Base-by-base conservation (phyloP, 2,888 invertebrate species). In the Phaedon cochleariae region DNA sequence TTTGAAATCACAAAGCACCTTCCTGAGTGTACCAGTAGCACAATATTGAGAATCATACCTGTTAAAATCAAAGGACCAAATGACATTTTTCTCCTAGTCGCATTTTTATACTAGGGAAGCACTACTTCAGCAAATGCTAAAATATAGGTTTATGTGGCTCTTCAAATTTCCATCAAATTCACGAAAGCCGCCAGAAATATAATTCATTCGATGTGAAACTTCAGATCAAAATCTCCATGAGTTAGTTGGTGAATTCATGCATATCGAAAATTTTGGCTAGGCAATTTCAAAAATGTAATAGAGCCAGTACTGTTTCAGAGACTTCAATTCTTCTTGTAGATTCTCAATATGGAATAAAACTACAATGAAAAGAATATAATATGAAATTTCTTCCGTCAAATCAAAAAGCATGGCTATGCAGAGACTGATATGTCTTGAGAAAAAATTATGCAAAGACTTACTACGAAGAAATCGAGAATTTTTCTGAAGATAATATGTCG, bases 341-440 rank as follows among this genome's bases (percentile, higher is more conserved):
- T 49, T 22, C 10, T 51, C 20, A 51, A 51, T 21, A 20, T n/a
- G 6, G 22, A 17, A 51, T 51, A 9, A 51, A 51, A 51, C 51
- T 51, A 21, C 51, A 20, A 21, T 51, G 51, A 51, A 51, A 51
- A 20, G 7, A 10, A n/a, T n/a, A 46, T 9, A 12, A 46, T 46
- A 9, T 46, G 46, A 46, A 12, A 46, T 12, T 9, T 15, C 15
- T 46, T 15, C 46, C 22, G 52, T 15, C n/a, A n/a, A n/a, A 9
- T 52, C 29, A 17, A 52, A 52, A 31, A 29, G 9, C 9, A 15
- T 52, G 29, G 52, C 52, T 6, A 51, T 51, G 51, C 51, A 22
- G 22, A 51, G 51, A 22, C 7, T 51, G 51, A 6, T 51, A n/a
- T 52, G 52, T 52, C 52, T 52, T 26, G 52, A 52, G 15, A 52